Percentiles rank a stretch among this genome's conserved stretches.
Evolutionary conservation across 1,140 invertebrate genomes (phyloP).

Genomic region (Aphidius ervi): DNA sequence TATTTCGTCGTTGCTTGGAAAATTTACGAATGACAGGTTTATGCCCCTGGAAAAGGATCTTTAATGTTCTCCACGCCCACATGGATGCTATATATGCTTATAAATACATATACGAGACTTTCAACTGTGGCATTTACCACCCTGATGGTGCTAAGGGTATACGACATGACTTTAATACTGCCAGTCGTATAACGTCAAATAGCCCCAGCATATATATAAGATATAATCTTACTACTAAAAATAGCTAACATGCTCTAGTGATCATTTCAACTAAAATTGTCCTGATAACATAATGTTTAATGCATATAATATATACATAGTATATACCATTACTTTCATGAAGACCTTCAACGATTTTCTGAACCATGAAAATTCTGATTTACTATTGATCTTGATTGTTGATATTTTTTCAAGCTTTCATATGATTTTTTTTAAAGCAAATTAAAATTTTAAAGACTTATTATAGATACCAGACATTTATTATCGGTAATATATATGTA

Average conservation of each 20-base stretch:
- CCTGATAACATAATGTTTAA: neutral
- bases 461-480: no score
- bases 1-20: neutral
- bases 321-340: no score
- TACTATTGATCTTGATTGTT: no score
- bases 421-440: no score
- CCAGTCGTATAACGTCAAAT: conserved; percentile 8
- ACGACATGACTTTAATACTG: conserved; percentile 2
- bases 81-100: neutral
- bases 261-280: conserved; percentile 1
- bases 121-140: conserved; percentile 4
- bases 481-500: no score
- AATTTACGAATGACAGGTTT: conserved; percentile 27
- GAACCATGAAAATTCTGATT: no score
- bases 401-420: no score
- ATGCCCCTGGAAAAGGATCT: conserved; percentile 16
- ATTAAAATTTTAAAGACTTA: no score
- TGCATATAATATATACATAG: neutral
- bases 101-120: neutral
- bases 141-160: neutral
- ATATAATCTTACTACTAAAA: neutral
- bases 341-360: no score
- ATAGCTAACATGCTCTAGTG: neutral
- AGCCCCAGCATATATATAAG: neutral
- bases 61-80: conserved; percentile 17